Evolutionary conservation across 2,888 invertebrate species (phyloP).

Genomic region (Microchrysa polita): DNA sequence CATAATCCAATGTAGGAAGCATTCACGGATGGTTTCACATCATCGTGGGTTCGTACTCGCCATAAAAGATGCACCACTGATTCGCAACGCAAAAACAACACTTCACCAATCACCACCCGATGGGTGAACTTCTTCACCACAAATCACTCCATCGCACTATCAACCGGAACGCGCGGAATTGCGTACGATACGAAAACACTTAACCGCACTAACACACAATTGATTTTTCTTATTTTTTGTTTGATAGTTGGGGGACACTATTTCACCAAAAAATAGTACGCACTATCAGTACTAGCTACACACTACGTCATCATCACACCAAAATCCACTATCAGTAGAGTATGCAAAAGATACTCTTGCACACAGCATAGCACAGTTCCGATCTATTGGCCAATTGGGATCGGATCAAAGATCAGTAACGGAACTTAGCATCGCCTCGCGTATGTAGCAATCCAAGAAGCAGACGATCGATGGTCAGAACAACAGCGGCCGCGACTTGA

Average conservation of each 20-base stretch:
- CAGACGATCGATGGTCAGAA: slow-evolving; percentile 1
- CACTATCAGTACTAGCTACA: neutral
- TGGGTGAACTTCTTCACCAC: neutral
- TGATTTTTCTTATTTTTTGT: neutral
- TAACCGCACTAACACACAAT: neutral
- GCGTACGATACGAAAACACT: neutral
- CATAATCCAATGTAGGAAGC: slow-evolving; percentile 34
- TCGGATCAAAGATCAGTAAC: slow-evolving; percentile 23
- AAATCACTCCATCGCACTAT: neutral
- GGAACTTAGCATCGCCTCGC: slow-evolving; percentile 2
- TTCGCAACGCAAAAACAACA: neutral
- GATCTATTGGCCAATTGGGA: slow-evolving; percentile 1
- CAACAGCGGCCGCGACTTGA: too few relatives aligned
- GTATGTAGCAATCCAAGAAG: neutral
- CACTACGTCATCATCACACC: neutral
- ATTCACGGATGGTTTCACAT: slow-evolving; percentile 9
- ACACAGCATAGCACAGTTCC: too few relatives aligned
- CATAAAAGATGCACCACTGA: neutral
- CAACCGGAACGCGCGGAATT: neutral
- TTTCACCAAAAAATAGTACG: neutral
- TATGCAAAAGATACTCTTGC: too few relatives aligned
- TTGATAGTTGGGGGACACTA: neutral
- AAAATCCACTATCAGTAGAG: neutral
- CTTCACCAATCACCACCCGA: neutral
- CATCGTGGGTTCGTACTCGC: neutral